Evolutionary conservation across 2,113 vertebrate genomes (phyloP), one percentile per base, ranked within the genome.

Genomic region (Cyprinodon variegatus): DNA sequence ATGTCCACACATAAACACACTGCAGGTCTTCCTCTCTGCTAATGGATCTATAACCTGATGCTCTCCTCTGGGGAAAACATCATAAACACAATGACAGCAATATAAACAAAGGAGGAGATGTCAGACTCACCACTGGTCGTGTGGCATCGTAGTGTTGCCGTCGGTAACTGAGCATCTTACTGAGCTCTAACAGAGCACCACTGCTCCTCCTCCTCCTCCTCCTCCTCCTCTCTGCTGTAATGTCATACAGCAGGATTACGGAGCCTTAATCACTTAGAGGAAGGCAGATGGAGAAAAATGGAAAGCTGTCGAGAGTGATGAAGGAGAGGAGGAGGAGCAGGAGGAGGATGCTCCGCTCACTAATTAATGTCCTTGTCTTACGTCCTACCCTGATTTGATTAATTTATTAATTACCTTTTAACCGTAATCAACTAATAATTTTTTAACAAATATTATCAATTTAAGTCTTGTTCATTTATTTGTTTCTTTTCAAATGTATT

Each of bases 91-190:
- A 38, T 13, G 11, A 38, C 45, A 4, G 15, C 29, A 46, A 38
- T 4, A 13, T 48, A 48, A 67, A 67, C 45, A 73, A 22, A 74
- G 66, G 68, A 83, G 53, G 70, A 74, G 38, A 77, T 59, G 79
- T 57, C 80, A 81, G 81, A 89, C 90, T 91, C 86, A 91, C 90
- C 88, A 76, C 74, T 83, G 76, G 74, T 78, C 48, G 48, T 89
- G 88, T 6, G 61, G 75, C 90, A 91, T 90, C 65, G 85, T 77
- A 70, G 83, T 13, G 72, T 83, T 85, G 65, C 78, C 11, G 77
- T 81, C 65, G 77, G 84, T 88, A 69, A 87, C 88, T 85, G 82
- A 90, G 84, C 86, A 88, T 81, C 84, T 76, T 72, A 5, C 73
- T 83, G 43, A 66, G 45, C 73, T 46, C 57, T 48, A 59, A 74